phyloP scores from a whole-genome alignment of 2,797 vertebrate genomes.

The Lateolabrax maculatus region DNA sequence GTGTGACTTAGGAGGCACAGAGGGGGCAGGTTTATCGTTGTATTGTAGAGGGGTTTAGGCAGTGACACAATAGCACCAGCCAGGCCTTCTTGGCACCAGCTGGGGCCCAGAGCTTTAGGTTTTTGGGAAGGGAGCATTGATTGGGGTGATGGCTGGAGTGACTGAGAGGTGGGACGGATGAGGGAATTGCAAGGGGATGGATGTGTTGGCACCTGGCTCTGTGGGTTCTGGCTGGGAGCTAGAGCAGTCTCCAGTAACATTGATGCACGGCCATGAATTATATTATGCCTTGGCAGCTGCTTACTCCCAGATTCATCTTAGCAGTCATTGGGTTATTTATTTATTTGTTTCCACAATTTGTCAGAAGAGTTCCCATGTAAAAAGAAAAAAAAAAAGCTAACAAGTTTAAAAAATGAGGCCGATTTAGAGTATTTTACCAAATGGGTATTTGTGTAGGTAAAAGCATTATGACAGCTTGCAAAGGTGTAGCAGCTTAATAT shows the following conservation, averaged over 20 bases:
- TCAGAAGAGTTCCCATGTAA: conserved; percentile 77
- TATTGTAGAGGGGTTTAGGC: conserved; percentile 71
- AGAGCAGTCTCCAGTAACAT: conserved; percentile 79
- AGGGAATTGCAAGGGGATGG: conserved; percentile 79
- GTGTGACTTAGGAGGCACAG: conserved; percentile 64
- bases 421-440: conserved; percentile 67
- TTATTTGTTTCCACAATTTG: conserved; percentile 83
- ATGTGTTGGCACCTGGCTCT: conserved; percentile 84
- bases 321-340: conserved; percentile 84
- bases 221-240: conserved; percentile 81
- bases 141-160: conserved; percentile 78
- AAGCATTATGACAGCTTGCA: conserved; percentile 62
- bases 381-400: conserved; percentile 56
- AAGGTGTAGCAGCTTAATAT: conserved; percentile 59
- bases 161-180: conserved; percentile 73
- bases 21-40: conserved; percentile 67
- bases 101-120: conserved; percentile 56
- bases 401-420: conserved; percentile 67
- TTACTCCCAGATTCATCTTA: conserved; percentile 83
- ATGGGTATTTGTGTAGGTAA: conserved; percentile 67
- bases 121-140: conserved; percentile 74
- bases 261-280: conserved; percentile 87
- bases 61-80: conserved; percentile 70
- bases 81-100: conserved; percentile 69
- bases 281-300: conserved; percentile 83